Percentiles rank a stretch among this genome's conserved stretches.
These are phyloP conservation scores for Stenchaetothrips biformis DNA, from an alignment of 2,888 invertebrate species.

Conservation along the genomic window DNA sequence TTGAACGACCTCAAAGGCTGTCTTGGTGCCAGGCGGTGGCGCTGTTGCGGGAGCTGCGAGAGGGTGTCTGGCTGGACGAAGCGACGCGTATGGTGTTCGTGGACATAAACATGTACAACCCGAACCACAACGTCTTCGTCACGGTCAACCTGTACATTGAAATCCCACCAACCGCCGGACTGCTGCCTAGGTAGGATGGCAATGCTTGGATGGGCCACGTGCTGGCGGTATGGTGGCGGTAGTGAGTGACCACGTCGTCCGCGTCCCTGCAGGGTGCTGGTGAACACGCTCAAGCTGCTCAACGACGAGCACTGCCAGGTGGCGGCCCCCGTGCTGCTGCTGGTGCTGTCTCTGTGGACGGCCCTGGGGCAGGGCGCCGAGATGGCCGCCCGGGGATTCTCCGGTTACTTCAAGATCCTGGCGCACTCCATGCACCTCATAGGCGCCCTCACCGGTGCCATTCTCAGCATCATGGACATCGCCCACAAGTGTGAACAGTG, in stretches of 20 bases:
- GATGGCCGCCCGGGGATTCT: background rate
- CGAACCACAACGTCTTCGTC: constrained; percentile 15
- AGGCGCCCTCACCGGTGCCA: background rate
- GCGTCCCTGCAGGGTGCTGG: background rate
- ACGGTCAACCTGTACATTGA: background rate
- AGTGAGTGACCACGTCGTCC: background rate
- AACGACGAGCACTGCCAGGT: background rate
- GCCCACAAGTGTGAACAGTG: background rate
- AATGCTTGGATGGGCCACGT: background rate
- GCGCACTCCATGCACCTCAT: background rate
- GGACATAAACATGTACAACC: constrained; percentile 16
- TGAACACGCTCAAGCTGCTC: constrained; percentile 1
- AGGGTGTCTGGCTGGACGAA: background rate
- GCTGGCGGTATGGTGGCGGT: background rate
- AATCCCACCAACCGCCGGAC: constrained; percentile 1
- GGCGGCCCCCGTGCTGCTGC: background rate
- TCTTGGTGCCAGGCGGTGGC: background rate
- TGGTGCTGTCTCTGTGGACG: constrained; percentile 12
- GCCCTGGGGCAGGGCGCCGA: background rate
- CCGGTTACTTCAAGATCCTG: background rate
- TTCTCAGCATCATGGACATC: background rate
- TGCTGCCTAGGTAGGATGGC: background rate
- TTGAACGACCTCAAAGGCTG: background rate
- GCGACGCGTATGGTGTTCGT: background rate
- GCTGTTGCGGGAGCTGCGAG: background rate